A percentile compares a stretch with the other conserved stretches of the same genome.
Evolutionary conservation across 1,140 invertebrate genomes (phyloP).

Genomic region (Pseudomyrmex dendroicus): DNA sequence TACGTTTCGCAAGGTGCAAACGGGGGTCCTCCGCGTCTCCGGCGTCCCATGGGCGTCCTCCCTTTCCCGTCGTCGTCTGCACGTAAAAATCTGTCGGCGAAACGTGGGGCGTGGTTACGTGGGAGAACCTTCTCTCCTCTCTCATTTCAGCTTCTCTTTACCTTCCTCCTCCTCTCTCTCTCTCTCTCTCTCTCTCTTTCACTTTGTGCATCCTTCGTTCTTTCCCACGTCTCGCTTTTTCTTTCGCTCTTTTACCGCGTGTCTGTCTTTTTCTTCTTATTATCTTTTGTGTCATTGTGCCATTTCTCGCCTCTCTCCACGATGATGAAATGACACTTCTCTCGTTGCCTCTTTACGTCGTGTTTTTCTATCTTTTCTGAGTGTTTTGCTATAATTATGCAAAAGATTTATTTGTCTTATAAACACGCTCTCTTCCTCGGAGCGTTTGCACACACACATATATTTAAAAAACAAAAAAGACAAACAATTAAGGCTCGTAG

Average conservation of each 20-base stretch:
- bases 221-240: background rate
- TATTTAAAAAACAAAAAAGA: too few species aligned
- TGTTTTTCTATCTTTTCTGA: background rate
- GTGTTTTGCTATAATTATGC: background rate
- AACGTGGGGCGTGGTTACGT: constrained; percentile 68
- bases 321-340: constrained; percentile 43
- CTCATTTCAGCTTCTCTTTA: constrained; percentile 10
- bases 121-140: constrained; percentile 46
- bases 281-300: constrained; percentile 12
- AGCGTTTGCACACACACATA: too few species aligned
- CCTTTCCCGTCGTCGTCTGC: constrained; percentile 38
- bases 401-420: background rate
- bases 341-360: background rate
- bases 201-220: background rate
- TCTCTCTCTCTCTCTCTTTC: constrained; percentile 20
- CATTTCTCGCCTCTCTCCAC: constrained; percentile 1
- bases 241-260: background rate
- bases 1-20: background rate
- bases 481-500: too few species aligned
- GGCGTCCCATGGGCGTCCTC: constrained; percentile 23
- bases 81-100: constrained; percentile 67
- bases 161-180: background rate
- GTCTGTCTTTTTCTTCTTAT: background rate
- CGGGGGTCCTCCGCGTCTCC: background rate
- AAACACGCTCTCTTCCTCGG: too few species aligned